Percentiles rank a stretch among this genome's conserved stretches.
Conservation (phyloP, 2,888 invertebrate genomes). For the Helicoverpa assulta region DNA sequence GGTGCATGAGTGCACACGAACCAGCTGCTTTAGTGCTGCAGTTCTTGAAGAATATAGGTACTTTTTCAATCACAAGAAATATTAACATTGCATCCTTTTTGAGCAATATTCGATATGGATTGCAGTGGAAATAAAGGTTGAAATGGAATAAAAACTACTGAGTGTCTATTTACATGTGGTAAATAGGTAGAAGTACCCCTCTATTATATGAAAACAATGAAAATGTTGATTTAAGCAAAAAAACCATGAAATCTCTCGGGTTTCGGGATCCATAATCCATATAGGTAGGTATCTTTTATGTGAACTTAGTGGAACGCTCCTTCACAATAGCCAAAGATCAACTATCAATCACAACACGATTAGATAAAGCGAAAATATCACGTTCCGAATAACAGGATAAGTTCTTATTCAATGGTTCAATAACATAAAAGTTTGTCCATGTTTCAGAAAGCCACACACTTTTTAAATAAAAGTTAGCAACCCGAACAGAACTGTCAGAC, state of each 20-base stretch:
- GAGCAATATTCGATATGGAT: too few relatives aligned
- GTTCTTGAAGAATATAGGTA: not conserved
- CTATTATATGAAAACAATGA: too few relatives aligned
- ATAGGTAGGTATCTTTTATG: not conserved
- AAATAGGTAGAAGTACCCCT: too few relatives aligned
- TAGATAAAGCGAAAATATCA: conserved; percentile 11
- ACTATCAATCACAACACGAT: conserved; percentile 18
- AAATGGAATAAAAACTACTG: too few relatives aligned
- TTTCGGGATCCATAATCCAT: conserved; percentile 6
- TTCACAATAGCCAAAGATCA: conserved; percentile 21
- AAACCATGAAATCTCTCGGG: conserved; percentile 1
- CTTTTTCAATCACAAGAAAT: too few relatives aligned
- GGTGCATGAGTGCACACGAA: conserved; percentile 29
- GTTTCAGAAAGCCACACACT: not conserved
- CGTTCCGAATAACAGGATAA: not conserved
- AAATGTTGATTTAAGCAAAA: not conserved
- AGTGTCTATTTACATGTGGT: too few relatives aligned
- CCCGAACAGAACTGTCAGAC: conserved; percentile 20
- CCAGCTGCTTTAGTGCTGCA: conserved; percentile 14
- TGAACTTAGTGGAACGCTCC: not conserved
- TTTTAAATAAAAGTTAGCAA: conserved; percentile 6
- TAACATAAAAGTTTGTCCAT: not conserved
- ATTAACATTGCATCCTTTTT: too few relatives aligned
- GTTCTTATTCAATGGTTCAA: not conserved
- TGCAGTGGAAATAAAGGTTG: too few relatives aligned